Percentiles rank a stretch among this genome's conserved stretches.
Evolutionary conservation across 1,140 invertebrate species (phyloP).

Genomic region (Leptopilina boulardi): DNA sequence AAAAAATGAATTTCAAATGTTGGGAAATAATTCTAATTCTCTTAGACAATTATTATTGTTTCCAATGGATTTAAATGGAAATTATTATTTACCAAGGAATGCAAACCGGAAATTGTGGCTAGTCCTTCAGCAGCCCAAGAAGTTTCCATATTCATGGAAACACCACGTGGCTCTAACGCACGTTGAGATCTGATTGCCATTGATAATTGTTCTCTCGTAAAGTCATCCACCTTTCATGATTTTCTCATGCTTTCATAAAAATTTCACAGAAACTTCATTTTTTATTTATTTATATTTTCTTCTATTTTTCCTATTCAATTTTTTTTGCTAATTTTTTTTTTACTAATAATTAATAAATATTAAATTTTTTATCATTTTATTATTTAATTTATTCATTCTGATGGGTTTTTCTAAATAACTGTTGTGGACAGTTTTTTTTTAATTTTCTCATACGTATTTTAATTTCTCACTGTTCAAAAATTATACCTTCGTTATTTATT

Average conservation of each 20-base stretch:
- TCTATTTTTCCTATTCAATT: neutral
- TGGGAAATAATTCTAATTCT: too few relatives aligned
- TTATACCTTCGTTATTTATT: neutral
- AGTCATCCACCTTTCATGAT: neutral
- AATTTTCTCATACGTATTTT: too few relatives aligned
- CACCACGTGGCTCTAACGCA: conserved; percentile 53
- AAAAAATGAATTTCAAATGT: too few relatives aligned
- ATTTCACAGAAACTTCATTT: neutral
- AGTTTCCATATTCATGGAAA: conserved; percentile 76
- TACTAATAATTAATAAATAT: too few relatives aligned
- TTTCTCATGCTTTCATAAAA: neutral
- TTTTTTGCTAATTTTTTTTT: too few relatives aligned
- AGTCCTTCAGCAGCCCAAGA: conserved; percentile 77
- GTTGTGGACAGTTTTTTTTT: too few relatives aligned
- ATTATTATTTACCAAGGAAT: conserved; percentile 48
- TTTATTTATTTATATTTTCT: neutral
- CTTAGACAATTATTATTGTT: too few relatives aligned
- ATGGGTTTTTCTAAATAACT: too few relatives aligned
- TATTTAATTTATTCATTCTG: too few relatives aligned
- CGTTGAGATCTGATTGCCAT: conserved; percentile 57
- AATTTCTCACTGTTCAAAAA: too few relatives aligned
- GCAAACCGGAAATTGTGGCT: conserved; percentile 51
- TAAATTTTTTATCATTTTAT: too few relatives aligned
- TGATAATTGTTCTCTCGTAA: neutral
- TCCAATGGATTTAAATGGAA: neutral